phyloP scores from a whole-genome alignment of 2,113 vertebrate genomes.

The Spea multiplicata region DNA sequence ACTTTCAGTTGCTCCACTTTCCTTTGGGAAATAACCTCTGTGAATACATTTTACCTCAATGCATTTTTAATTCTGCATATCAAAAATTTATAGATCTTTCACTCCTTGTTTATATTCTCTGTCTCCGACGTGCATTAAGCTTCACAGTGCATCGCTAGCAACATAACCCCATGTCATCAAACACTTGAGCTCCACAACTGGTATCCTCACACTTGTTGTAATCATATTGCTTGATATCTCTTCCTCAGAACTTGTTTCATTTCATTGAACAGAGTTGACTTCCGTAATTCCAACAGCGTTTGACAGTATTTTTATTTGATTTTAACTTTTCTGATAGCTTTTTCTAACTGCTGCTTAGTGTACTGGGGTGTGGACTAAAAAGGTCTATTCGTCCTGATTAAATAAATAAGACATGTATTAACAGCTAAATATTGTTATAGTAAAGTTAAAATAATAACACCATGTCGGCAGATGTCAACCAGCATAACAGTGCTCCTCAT shows the following conservation, averaged over 20 bases:
- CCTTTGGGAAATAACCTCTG: slow-evolving; percentile 35
- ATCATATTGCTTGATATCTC: slow-evolving; percentile 22
- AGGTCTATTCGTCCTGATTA: too few species aligned
- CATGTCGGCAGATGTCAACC: too few species aligned
- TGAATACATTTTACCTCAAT: slow-evolving; percentile 43
- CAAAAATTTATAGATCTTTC: slow-evolving; percentile 35
- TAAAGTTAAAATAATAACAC: too few species aligned
- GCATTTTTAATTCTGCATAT: slow-evolving; percentile 36
- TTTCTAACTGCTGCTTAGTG: too few species aligned
- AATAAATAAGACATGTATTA: too few species aligned
- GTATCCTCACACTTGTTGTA: slow-evolving; percentile 8
- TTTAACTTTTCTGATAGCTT: too few species aligned
- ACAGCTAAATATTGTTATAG: too few species aligned
- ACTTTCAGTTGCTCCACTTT: slow-evolving; percentile 14
- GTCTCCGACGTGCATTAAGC: slow-evolving; percentile 29
- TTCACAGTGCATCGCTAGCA: slow-evolving; percentile 8
- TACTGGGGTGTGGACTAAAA: too few species aligned
- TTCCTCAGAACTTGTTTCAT: slow-evolving; percentile 33
- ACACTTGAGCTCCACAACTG: slow-evolving; percentile 38
- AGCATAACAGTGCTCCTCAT: too few species aligned
- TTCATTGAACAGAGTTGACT: not conserved
- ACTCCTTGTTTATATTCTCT: slow-evolving; percentile 32
- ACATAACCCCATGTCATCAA: slow-evolving; percentile 20
- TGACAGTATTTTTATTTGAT: too few species aligned
- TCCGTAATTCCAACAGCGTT: too few species aligned